Evolutionary conservation across 1,140 invertebrate genomes (phyloP), one percentile per base, ranked within the genome.

Genomic region (Drosophila mauritiana): DNA sequence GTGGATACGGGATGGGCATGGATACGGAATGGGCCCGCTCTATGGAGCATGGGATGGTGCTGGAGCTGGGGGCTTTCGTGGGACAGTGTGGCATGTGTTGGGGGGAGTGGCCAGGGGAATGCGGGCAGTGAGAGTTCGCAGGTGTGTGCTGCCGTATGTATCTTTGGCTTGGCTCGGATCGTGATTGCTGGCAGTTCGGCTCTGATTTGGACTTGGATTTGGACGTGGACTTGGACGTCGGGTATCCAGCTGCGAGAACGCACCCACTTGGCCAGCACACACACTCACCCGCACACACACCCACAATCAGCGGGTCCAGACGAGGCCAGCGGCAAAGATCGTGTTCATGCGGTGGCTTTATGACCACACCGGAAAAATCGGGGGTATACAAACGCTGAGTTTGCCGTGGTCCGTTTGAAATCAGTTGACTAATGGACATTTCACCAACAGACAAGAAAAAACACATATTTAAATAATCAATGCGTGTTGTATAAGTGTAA

Each of bases 181-280:
- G 80, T 88, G 84, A 84, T 88, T 89, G 85, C 67, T 72, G 74
- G 40, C 76, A 73, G 67, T 78, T 73, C 13, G 54, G 40, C 62
- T 51, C 8, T 15, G 48, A 51, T 27, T 49, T 15, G 36, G 53
- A 75, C 40, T 85, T 67, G 34, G 70, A 48, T 49, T 83, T 64
- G 36, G 54, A 75, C 37, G 80, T 67, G 43, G 70, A 54, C 48
- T 83, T 70, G 67, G 67, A 70, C 64, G 67, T 51, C 64, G 36
- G 84, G 80, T 46, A 78, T 88, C 84, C 84, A 88, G 84, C 84
- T 88, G 80, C 70, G 84, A 89, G 84, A 88, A 88, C 84, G 84
- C 84, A 88, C 84, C 84, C 84, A 88, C 84, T 89, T 89, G 82
- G 78, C 73, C 48, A 45, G 22, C 52, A 68, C 56, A 59, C 57